Evolutionary conservation across 2,113 vertebrate species (phyloP), one percentile per base, ranked within the genome.

Genomic region (Lanius collurio): DNA sequence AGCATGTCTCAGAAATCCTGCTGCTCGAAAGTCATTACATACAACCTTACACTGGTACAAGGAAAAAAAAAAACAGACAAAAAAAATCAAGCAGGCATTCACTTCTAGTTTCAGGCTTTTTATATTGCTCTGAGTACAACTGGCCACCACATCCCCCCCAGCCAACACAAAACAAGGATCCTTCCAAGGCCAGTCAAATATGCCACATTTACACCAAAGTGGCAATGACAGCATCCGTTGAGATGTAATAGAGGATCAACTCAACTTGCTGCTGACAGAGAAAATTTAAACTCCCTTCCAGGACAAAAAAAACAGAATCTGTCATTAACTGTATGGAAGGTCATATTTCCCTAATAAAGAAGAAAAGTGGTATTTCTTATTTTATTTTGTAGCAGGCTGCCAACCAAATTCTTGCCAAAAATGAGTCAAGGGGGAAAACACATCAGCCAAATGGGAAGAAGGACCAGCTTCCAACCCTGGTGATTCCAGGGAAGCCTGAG

Each of bases 231-330:
- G 2, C 13, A 30, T 31, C 52, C 68, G 26, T 55, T 13, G 35
- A 63, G 30, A 20, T 30, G 35, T 47, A 63, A 68, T 5, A 50
- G 12, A 42, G 49, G 19, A 87, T 30, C 47, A 67, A 63, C 31
- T 49, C 59, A 49, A n/a, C 20, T n/a, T 3, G 2, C 24, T 0
- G 2, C 24, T 3, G 6, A 41, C 6, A 56, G 42, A 73, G 28
- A 74, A 55, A 63, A 80, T 44, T 19, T 55, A 30, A 78, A 71
- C 11, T 27, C 26, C 17, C 41, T 44, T 64, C 52, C 60, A 74
- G 19, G 24, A 50, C 19, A 82, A 75, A 76, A 76, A 84, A 67
- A 1, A 7, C 7, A 67, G 64, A 46, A 68, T 47, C 35, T 33
- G 46, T 23, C 16, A 68, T 21, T 62, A 76, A 41, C 26, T 79